Conservation (phyloP, 2,113 vertebrate species). For the Pollachius pollachius region DNA sequence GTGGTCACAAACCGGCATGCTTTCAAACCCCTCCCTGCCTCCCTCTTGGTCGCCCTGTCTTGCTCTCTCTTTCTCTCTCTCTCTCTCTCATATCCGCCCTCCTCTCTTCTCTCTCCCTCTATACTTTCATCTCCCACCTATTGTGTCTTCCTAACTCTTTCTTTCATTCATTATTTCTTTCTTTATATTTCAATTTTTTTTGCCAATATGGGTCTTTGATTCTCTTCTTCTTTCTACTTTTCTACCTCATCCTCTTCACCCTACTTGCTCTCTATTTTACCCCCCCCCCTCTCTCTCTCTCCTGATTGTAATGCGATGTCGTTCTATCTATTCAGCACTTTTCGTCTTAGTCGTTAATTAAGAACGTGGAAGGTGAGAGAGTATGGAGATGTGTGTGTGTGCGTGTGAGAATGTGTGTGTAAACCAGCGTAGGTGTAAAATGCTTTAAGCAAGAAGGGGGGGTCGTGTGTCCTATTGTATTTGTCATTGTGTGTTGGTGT, state of each 20-base stretch:
- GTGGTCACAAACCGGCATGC: background rate
- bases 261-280: background rate
- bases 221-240: background rate
- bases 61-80: background rate
- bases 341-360: conserved; percentile 69
- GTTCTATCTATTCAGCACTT: conserved; percentile 72
- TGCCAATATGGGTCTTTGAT: too few species aligned
- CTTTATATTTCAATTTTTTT: too few species aligned
- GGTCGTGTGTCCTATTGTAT: conserved; percentile 19
- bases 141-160: background rate
- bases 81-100: too few species aligned
- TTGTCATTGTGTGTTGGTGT: conserved; percentile 33
- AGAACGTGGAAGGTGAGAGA: conserved; percentile 68
- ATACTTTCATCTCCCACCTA: background rate
- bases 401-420: conserved; percentile 14
- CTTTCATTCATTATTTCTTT: background rate
- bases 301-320: conserved; percentile 58
- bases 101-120: background rate
- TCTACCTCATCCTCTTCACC: background rate
- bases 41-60: background rate
- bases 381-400: conserved; percentile 37
- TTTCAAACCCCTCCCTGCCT: background rate
- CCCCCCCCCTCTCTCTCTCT: conserved; percentile 5
- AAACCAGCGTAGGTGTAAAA: conserved; percentile 66
- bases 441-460: conserved; percentile 56